phyloP scores from a whole-genome alignment of 2,113 vertebrate species.

The Zapornia atra region DNA sequence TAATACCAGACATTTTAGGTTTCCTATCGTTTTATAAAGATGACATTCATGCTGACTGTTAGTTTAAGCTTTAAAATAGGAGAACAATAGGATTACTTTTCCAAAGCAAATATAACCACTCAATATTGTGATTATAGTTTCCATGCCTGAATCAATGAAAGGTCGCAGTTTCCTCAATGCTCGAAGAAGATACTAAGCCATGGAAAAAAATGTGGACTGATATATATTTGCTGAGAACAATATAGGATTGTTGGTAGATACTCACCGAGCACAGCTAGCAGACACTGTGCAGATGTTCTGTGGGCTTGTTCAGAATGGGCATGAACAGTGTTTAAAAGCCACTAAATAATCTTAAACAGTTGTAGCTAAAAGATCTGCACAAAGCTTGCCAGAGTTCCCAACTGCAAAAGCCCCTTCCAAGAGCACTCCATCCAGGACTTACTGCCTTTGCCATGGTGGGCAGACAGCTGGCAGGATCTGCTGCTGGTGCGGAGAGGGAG shows the following conservation, averaged over 20 bases:
- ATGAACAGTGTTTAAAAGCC: conserved; percentile 45
- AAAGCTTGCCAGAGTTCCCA: conserved; percentile 8
- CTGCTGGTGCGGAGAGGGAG: background rate
- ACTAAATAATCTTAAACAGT: conserved; percentile 63
- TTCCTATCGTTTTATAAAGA: conserved; percentile 49
- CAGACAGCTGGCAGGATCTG: background rate
- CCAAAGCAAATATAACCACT: conserved; percentile 60
- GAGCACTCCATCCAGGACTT: background rate
- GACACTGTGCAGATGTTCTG: conserved; percentile 56
- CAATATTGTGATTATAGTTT: conserved; percentile 42
- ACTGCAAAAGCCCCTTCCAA: background rate
- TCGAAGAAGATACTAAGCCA: background rate
- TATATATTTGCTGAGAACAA: conserved; percentile 37
- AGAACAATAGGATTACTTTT: conserved; percentile 63
- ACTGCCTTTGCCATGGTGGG: background rate
- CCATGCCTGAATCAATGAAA: conserved; percentile 49
- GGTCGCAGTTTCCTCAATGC: conserved; percentile 1
- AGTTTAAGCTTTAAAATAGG: conserved; percentile 53
- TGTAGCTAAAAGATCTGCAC: background rate
- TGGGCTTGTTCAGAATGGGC: conserved; percentile 53
- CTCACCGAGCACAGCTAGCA: conserved; percentile 4
- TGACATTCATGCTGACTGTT: conserved; percentile 61
- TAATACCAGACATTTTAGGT: conserved; percentile 53
- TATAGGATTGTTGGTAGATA: conserved; percentile 41
- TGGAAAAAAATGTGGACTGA: background rate